Evolutionary conservation across 2,797 vertebrate genomes (phyloP).

Genomic region (Eospalax fontanierii): DNA sequence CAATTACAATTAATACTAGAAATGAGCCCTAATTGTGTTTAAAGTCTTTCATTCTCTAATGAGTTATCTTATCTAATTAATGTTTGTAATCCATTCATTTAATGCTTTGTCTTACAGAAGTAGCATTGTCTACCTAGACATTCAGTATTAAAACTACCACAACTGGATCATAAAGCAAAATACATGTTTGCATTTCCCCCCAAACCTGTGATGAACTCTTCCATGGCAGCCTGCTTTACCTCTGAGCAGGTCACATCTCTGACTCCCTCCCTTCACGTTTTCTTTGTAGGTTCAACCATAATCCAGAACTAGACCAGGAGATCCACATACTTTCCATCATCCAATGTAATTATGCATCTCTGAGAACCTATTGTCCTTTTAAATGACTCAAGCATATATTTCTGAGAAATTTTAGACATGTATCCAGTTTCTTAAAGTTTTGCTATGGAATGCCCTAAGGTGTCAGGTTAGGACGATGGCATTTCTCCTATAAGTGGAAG

Average conservation of each 20-base stretch:
- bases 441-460: background rate
- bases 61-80: slow-evolving; percentile 44
- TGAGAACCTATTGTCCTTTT: background rate
- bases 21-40: background rate
- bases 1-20: slow-evolving; percentile 40
- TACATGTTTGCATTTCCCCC: background rate
- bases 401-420: background rate
- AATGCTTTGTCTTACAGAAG: background rate
- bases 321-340: background rate
- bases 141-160: background rate
- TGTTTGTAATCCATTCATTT: slow-evolving; percentile 24
- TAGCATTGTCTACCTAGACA: background rate
- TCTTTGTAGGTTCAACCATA: background rate
- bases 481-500: background rate
- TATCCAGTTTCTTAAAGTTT: slow-evolving; percentile 52
- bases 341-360: background rate
- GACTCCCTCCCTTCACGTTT: background rate
- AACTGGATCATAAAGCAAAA: background rate
- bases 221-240: background rate
- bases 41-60: background rate
- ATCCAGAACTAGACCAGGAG: background rate
- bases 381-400: background rate
- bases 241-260: background rate
- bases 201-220: background rate
- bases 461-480: background rate